Evolutionary conservation across 35 echinoderm and acorn worm genomes (phyloP), one percentile per base, ranked within the genome.

Genomic region (Lytechinus variegatus): DNA sequence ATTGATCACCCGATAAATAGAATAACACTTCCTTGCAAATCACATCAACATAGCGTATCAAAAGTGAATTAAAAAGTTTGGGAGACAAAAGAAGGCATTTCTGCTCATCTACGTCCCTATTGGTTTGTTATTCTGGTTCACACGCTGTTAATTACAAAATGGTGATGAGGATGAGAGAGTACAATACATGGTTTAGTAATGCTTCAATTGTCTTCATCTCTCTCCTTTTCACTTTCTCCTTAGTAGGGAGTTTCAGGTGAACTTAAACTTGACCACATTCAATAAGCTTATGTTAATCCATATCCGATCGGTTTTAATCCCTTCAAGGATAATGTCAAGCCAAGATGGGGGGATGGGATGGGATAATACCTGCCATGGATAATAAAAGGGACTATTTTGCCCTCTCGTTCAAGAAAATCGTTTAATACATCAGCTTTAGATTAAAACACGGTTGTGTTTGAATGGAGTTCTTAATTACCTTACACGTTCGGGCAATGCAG

Each of bases 111-210:
- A 44, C 6, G 5, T 79, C 66, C 24, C 66, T 24, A 71, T 6
- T 9, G 56, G 56, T 13, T 9, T 58, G 66, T n/a, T 3, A 79
- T 16, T 79, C 7, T 79, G 19, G 66, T 79, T 27, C 92, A 93
- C 92, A 93, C 92, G 54, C 92, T 93, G n/a, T 57, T 93, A 57
- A 93, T 93, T 57, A 93, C 92, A 93, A 93, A 57, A 93, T 93
- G 54, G 92, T 93, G 92, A 93, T 90, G 88, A 54, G 88, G 88
- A n/a, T 11, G 29, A 27, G 28, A 8, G 52, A 33, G 29, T 51
- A 90, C 88, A 90, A 90, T 54, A 90, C 29, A 28, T 5, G 88
- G 88, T 54, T 90, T 90, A 90, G 29, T 16, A 21, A 90, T 13
- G 88, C 29, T 90, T 90, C 88, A 90, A 54, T 89, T 52, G 66